phyloP scores from a whole-genome alignment of 1,140 invertebrate species.

The Holcopasites calliopsidis region DNA sequence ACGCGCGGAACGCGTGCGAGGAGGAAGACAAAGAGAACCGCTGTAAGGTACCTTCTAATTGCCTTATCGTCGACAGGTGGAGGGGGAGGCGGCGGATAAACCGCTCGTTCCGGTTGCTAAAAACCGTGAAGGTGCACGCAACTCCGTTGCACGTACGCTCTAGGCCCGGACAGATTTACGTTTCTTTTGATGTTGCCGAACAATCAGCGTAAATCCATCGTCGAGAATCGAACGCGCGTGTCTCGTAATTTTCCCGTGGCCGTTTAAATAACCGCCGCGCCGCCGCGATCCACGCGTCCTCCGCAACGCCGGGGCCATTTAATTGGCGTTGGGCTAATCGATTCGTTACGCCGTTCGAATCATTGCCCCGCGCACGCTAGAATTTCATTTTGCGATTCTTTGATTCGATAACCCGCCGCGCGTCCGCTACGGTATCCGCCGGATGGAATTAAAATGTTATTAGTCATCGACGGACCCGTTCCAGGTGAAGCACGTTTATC shows the following conservation, averaged over 20 bases:
- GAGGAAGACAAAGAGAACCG: too few relatives aligned
- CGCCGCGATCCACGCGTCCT: background rate
- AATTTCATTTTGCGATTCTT: conserved; percentile 27
- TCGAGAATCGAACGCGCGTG: conserved; percentile 11
- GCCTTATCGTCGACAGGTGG: conserved; percentile 8
- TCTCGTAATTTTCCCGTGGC: conserved; percentile 4
- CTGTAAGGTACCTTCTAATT: conserved; percentile 16
- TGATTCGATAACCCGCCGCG: conserved; percentile 8
- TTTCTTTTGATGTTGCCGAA: conserved; percentile 35
- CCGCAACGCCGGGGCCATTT: background rate
- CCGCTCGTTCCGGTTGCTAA: background rate
- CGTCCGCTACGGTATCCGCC: background rate
- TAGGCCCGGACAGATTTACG: background rate
- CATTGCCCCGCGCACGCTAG: background rate
- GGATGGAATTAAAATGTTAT: conserved; percentile 20
- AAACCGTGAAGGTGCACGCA: conserved; percentile 1
- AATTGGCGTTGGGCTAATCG: conserved; percentile 9
- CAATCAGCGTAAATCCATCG: conserved; percentile 25
- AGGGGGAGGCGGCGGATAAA: background rate
- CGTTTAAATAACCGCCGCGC: conserved; percentile 10
- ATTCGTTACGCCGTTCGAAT: conserved; percentile 16
- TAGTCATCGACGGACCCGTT: conserved; percentile 2
- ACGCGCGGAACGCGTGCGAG: background rate
- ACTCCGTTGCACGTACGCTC: too few relatives aligned
- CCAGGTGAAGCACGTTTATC: background rate